Base-by-base conservation (phyloP, 1,140 invertebrate species). In the Drosophila lacteicornis region DNA sequence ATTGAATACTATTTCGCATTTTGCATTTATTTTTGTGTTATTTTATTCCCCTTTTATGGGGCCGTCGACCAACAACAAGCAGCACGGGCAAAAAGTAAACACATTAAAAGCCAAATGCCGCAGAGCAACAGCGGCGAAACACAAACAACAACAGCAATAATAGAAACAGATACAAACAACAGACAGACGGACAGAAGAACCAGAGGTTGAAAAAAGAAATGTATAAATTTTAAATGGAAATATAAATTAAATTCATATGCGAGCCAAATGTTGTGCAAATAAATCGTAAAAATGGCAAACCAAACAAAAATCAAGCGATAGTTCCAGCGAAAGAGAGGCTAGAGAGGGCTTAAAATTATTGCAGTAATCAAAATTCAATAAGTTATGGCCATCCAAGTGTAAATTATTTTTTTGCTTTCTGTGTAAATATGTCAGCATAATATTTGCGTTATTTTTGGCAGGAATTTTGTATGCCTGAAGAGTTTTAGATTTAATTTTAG, bases 221-320 rank as follows among this genome's bases (percentile, higher is more conserved):
- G 84, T 83, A 83, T 87, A 90, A 88, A 88, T 81, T 87, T 84
- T 56, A 88, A 79, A 84, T 90, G 80, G 80, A 88, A 84, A 76
- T 91, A 90, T 90, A 90, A 90, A 90, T 90, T 90, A 85, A 85
- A 85, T 82, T 90, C 85, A 90, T 85, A 90, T 90, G 85, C 79
- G 71, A 76, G 80, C 85, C 85, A 90, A 90, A 90, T 90, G 85
- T 90, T 90, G 82, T 63, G 69, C 80, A 84, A 90, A 88, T 88
- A 88, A 88, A 88, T 90, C 85, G 81, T 84, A 69, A 58, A 87
- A 88, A 83, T 80, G 77, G 79, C 79, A 82, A 88, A 73, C 80
- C 80, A 83, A 88, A 78, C 80, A 67, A 67, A 70, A 67, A 30
- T 33, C 15, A 22, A 9, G 33, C 12, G 53, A 59, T 65, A 59